These are phyloP conservation scores for Nicator chloris DNA, from an alignment of 2,113 vertebrate genomes.

Conservation along the genomic window DNA sequence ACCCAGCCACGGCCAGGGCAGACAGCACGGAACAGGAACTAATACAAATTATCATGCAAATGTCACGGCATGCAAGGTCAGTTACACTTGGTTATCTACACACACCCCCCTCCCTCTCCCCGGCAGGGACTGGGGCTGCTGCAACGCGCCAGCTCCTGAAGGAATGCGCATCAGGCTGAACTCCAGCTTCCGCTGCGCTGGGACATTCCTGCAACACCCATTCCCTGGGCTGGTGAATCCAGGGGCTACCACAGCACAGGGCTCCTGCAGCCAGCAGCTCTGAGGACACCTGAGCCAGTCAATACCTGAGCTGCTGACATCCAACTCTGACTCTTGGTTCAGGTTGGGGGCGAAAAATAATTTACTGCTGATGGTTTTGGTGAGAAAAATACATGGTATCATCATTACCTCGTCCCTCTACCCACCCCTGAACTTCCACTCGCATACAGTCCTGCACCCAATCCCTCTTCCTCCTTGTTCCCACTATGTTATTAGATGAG, in stretches of 20 bases:
- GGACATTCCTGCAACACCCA: neutral
- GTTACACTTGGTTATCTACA: conserved; percentile 11
- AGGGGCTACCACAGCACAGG: neutral
- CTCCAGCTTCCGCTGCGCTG: neutral
- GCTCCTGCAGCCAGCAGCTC: neutral
- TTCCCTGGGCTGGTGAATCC: neutral
- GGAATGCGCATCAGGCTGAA: neutral
- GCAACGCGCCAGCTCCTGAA: neutral
- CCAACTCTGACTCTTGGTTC: neutral
- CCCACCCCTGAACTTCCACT: conserved; percentile 7
- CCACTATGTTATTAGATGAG: conserved; percentile 65
- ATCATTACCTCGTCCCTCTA: neutral
- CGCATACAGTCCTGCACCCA: neutral
- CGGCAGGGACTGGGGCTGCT: neutral
- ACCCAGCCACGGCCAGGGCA: neutral
- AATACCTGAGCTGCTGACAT: neutral
- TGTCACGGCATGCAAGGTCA: conserved; percentile 43
- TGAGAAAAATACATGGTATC: neutral
- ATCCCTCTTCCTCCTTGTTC: conserved; percentile 37
- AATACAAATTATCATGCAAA: neutral
- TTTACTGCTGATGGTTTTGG: neutral
- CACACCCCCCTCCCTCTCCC: neutral
- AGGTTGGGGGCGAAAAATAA: neutral
- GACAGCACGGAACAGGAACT: neutral
- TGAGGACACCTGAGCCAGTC: neutral